Conservation (phyloP, 2,797 vertebrate species). For the Myiotriccus ornatus region DNA sequence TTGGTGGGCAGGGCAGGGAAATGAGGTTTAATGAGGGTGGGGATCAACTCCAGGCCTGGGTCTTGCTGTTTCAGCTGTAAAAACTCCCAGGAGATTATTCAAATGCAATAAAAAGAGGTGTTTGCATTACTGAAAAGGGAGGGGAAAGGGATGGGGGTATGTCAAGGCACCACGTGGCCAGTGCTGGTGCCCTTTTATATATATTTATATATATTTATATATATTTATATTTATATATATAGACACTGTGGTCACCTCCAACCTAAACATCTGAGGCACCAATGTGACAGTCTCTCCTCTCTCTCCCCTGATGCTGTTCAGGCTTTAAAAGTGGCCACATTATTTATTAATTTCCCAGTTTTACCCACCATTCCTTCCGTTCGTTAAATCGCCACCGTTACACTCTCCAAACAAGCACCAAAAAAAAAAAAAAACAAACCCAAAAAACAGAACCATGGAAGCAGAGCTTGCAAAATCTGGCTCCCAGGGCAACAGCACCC, state of each 20-base stretch:
- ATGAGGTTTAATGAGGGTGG: neutral
- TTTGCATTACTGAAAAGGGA: neutral
- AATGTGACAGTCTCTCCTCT: neutral
- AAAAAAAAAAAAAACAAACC: neutral
- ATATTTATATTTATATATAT: neutral
- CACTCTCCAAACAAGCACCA: neutral
- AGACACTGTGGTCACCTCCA: neutral
- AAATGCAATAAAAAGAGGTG: neutral
- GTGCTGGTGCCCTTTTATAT: neutral
- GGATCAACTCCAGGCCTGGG: neutral
- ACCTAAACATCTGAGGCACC: neutral
- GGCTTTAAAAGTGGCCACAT: neutral
- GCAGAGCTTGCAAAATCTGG: neutral
- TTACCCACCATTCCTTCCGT: neutral
- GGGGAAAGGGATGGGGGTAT: neutral
- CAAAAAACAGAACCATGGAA: neutral
- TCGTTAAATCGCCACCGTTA: neutral
- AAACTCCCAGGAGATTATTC: neutral
- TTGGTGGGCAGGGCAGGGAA: neutral
- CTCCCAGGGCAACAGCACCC: neutral
- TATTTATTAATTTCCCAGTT: neutral
- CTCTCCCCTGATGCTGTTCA: neutral
- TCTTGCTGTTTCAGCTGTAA: slow-evolving; percentile 1
- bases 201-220: too few species aligned
- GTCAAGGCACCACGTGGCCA: neutral